Conservation (phyloP, 2,888 invertebrate genomes). For the Himalopsyche anomala region DNA sequence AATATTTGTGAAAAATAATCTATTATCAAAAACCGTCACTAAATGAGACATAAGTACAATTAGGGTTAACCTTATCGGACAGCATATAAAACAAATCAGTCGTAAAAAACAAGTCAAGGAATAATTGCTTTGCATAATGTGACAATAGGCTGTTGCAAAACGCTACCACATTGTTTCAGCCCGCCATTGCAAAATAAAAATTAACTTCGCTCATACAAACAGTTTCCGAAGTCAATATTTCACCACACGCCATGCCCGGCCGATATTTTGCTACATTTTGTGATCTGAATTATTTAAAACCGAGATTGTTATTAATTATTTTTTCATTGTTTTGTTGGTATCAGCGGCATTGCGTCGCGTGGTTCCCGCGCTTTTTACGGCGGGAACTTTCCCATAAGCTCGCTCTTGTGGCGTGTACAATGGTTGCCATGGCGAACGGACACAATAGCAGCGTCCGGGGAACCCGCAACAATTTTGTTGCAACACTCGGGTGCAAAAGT, state of each 20-base stretch:
- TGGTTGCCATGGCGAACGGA: conserved; percentile 70
- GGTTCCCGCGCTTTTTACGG: conserved; percentile 77
- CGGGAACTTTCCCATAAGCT: conserved; percentile 76
- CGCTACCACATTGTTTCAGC: conserved; percentile 39
- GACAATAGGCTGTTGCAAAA: conserved; percentile 48
- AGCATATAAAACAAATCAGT: conserved; percentile 31
- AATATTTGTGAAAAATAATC: neutral
- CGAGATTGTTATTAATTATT: conserved; percentile 40
- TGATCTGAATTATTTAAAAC: conserved; percentile 56
- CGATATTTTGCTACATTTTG: conserved; percentile 39
- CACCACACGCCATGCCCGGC: conserved; percentile 54
- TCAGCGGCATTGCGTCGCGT: conserved; percentile 65
- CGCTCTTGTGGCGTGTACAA: conserved; percentile 72
- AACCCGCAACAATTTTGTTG: conserved; percentile 12
- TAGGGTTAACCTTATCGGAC: conserved; percentile 18
- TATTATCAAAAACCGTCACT: conserved; percentile 11
- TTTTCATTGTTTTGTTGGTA: conserved; percentile 71
- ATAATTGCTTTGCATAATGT: conserved; percentile 43
- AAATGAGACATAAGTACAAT: conserved; percentile 10
- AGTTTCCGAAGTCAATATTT: conserved; percentile 51
- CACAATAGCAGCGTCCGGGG: conserved; percentile 14
- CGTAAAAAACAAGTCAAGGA: conserved; percentile 37
- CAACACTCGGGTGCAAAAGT: neutral
- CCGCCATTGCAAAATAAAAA: conserved; percentile 55
- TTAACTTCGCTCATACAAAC: conserved; percentile 46